Conservation (phyloP, 2,113 vertebrate genomes). For the Pipra filicauda region DNA sequence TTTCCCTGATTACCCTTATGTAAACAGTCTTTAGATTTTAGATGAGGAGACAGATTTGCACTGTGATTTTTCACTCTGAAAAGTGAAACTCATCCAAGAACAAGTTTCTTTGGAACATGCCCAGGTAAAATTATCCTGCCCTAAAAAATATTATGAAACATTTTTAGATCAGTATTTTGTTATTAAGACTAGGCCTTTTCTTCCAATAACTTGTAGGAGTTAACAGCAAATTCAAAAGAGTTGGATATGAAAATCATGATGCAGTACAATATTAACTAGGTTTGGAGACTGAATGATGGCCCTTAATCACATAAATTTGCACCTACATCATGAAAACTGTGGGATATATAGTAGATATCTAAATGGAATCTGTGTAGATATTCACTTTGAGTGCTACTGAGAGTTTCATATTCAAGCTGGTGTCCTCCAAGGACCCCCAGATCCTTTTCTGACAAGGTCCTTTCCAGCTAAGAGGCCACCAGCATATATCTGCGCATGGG, state of each 20-base stretch:
- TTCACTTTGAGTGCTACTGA: background rate
- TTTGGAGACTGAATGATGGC: background rate
- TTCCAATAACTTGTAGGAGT: background rate
- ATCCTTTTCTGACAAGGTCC: background rate
- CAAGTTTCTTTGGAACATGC: background rate
- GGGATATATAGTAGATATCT: background rate
- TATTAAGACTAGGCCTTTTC: background rate
- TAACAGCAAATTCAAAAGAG: background rate
- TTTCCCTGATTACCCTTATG: background rate
- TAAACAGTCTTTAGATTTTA: constrained; percentile 6
- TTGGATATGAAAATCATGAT: background rate
- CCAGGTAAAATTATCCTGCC: background rate
- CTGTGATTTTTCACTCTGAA: background rate
- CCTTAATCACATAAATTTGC: background rate
- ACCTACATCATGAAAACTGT: background rate
- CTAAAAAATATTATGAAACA: background rate
- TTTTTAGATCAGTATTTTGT: background rate
- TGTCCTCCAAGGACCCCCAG: background rate
- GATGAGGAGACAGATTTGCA: background rate
- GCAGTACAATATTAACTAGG: background rate
- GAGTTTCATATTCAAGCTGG: background rate
- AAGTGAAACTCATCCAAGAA: background rate
- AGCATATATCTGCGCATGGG: too few relatives aligned
- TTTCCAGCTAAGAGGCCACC: background rate
- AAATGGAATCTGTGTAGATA: background rate